Conservation (phyloP, 2,797 vertebrate genomes). For the Smutsia gigantea region DNA sequence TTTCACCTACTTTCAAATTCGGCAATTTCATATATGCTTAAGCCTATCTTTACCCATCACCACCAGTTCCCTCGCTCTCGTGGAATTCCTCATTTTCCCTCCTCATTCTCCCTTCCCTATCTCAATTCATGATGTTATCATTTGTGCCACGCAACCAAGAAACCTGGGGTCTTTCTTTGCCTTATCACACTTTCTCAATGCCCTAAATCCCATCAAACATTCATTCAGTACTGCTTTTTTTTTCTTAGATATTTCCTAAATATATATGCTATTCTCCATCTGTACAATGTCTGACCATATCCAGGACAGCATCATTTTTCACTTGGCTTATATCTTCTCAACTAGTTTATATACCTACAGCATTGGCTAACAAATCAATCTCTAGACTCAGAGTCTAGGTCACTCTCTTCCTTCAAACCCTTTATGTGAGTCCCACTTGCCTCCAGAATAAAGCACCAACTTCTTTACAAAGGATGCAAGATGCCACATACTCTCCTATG, state of each 20-base stretch:
- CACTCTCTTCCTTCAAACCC: neutral
- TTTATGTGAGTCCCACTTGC: neutral
- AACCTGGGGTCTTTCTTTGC: neutral
- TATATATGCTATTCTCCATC: neutral
- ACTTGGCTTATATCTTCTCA: neutral
- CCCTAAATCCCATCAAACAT: neutral
- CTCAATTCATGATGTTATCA: neutral
- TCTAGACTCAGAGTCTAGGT: neutral
- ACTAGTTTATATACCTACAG: neutral
- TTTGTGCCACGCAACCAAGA: neutral
- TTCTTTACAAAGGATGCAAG: neutral
- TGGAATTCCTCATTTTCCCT: neutral
- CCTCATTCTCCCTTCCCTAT: neutral
- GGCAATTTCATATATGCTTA: neutral
- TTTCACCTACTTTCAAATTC: neutral
- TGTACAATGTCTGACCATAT: neutral
- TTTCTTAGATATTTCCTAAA: neutral
- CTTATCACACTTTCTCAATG: neutral
- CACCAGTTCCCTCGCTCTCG: neutral
- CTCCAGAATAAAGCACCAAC: neutral
- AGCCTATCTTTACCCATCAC: neutral
- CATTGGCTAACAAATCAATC: neutral
- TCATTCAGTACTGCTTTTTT: neutral
- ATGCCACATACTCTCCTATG: neutral
- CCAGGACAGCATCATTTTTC: neutral